Evolutionary conservation across 2,888 invertebrate species (phyloP).

Genomic region (Nasonovia ribisnigri): DNA sequence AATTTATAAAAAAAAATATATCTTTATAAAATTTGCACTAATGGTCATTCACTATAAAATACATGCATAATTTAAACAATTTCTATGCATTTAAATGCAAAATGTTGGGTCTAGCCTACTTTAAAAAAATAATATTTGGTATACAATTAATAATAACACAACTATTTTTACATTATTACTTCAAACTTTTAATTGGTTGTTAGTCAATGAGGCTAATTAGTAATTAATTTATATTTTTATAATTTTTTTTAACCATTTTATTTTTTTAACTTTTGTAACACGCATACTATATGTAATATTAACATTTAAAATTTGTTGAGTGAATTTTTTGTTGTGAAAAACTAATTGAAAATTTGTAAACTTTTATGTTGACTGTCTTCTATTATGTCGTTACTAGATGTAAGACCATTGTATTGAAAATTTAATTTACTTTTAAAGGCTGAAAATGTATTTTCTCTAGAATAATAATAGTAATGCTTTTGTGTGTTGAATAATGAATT

Average conservation of each 20-base stretch:
- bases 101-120: background rate
- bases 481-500: conserved; percentile 29
- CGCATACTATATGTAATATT: background rate
- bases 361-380: background rate
- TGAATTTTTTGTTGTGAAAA: conserved; percentile 25
- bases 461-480: background rate
- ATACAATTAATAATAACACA: background rate
- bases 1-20: conserved; percentile 11
- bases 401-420: background rate
- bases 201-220: background rate
- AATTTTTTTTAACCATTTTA: conserved; percentile 20
- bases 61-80: too few species aligned
- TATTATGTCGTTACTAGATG: background rate
- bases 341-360: background rate
- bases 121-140: background rate
- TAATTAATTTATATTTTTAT: conserved; percentile 11
- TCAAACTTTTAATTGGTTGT: background rate
- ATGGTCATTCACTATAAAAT: conserved; percentile 4
- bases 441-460: conserved; percentile 24
- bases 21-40: conserved; percentile 6
- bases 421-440: conserved; percentile 32
- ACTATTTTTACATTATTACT: background rate
- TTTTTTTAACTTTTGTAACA: conserved; percentile 2
- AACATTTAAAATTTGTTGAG: conserved; percentile 11
- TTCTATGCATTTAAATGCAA: background rate